Evolutionary conservation across 1,140 invertebrate species (phyloP), one percentile per base, ranked within the genome.

Genomic region (Lordiphosa collinella): DNA sequence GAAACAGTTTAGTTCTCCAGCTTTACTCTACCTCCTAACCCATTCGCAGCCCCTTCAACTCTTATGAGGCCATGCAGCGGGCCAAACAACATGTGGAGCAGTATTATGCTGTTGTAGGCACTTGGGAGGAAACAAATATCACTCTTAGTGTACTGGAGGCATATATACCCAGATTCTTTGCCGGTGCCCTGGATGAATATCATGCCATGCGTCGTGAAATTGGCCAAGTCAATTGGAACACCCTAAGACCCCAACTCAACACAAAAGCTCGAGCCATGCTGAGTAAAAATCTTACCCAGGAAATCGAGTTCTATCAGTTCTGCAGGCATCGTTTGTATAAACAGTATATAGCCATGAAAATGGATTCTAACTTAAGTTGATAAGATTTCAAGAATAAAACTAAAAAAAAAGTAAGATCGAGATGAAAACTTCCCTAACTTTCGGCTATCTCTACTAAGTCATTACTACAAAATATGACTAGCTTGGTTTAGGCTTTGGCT

Each of bases 281-380:
- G 0, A 90, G 94, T 53, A 91, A 90, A 44, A 97, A 97, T 87
- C 95, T 97, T 84, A 96, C 96, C 0, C 91, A 93, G 38, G 96
- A 97, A 90, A 95, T 97, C 14, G 96, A 97, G 87, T 96, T 97
- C 84, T 97, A 97, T 88, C 93, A 96, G 75, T 97, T 97, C 88
- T 96, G 95, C 79, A 93, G 92, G 72, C 95, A 97, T 87, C 91
- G 96, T 66, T 90, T 97, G 4, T 93, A 96, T 75, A 92, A 92
- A 78, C 96, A 96, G 86, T 91, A 94, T 58, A 90, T 93, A 49
- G 95, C 95, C 0, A 86, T 96, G 1, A 57, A 82, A 37, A 53
- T 74, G 61, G 65, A 82, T 4, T 9, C 3, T 51, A 47, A 62
- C 73, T 63, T 64, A 91, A 52, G 16, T 51, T 64, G 32, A 44